These are phyloP conservation scores for Carcina quercana DNA, from an alignment of 2,888 invertebrate species.

Conservation along the genomic window DNA sequence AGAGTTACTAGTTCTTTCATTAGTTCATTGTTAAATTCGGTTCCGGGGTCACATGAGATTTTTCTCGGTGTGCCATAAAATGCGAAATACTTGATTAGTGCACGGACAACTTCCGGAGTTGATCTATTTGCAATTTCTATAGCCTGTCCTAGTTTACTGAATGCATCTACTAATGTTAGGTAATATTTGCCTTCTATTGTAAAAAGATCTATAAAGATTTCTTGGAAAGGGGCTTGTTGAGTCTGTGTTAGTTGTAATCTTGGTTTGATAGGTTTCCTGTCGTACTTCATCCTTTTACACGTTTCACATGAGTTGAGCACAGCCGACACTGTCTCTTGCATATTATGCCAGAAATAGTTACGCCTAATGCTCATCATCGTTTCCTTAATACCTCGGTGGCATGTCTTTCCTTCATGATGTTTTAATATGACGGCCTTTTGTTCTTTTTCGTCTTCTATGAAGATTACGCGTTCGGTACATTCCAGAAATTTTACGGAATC, in stretches of 20 bases:
- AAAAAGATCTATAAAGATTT: slow-evolving; percentile 15
- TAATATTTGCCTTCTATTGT: slow-evolving; percentile 13
- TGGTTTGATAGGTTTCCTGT: slow-evolving; percentile 12
- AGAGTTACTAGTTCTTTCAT: slow-evolving; percentile 13
- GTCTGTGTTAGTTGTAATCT: slow-evolving; percentile 7
- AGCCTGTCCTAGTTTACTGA: slow-evolving; percentile 18
- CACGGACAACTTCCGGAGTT: slow-evolving; percentile 12
- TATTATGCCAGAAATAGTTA: slow-evolving; percentile 18
- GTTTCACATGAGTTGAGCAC: slow-evolving; percentile 12
- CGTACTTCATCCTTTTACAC: slow-evolving; percentile 14
- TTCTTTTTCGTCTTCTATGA: slow-evolving; percentile 14
- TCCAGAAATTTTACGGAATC: slow-evolving; percentile 16
- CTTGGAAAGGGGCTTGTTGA: slow-evolving; percentile 8
- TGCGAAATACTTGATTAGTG: slow-evolving; percentile 15
- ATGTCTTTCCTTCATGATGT: slow-evolving; percentile 19
- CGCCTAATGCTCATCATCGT: slow-evolving; percentile 14
- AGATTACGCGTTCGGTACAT: slow-evolving; percentile 19
- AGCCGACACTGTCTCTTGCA: slow-evolving; percentile 15
- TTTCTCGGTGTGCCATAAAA: slow-evolving; percentile 6
- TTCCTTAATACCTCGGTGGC: slow-evolving; percentile 21
- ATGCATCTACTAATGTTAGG: slow-evolving; percentile 15
- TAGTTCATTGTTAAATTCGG: slow-evolving; percentile 8
- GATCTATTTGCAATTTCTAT: slow-evolving; percentile 10
- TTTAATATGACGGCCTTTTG: slow-evolving; percentile 13
- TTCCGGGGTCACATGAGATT: slow-evolving; percentile 6